A percentile compares a stretch with the other conserved stretches of the same genome.
These are phyloP conservation scores for Lerema accius DNA, from an alignment of 1,140 invertebrate genomes.

Conservation along the genomic window DNA sequence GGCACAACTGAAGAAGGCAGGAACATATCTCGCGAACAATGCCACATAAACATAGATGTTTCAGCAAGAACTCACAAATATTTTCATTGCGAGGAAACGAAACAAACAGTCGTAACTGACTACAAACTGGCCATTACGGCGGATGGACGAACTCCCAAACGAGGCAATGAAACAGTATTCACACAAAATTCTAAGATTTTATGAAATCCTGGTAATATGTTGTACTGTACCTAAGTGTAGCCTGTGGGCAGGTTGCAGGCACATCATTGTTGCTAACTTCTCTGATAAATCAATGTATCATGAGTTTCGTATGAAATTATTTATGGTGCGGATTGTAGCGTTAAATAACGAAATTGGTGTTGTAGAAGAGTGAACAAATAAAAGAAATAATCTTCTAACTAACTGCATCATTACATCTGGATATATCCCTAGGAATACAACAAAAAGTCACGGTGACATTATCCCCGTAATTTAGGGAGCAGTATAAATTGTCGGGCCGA, in stretches of 20 bases:
- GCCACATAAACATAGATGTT: slow-evolving; percentile 69
- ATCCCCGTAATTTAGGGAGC: neutral
- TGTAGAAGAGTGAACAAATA: too few species aligned
- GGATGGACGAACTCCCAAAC: slow-evolving; percentile 30
- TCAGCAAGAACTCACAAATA: slow-evolving; percentile 54
- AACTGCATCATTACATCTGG: too few species aligned
- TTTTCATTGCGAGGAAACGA: slow-evolving; percentile 53
- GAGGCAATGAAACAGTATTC: slow-evolving; percentile 42
- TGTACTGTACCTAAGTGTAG: neutral
- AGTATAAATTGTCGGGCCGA: slow-evolving; percentile 11
- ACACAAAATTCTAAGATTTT: slow-evolving; percentile 25
- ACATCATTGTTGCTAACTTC: neutral
- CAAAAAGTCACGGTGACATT: too few species aligned
- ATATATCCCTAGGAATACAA: too few species aligned
- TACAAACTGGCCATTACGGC: slow-evolving; percentile 49
- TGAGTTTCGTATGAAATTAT: too few species aligned
- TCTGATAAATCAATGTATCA: neutral
- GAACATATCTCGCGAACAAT: slow-evolving; percentile 63
- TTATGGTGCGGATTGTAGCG: too few species aligned
- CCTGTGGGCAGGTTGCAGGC: neutral
- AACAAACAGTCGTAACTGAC: slow-evolving; percentile 64
- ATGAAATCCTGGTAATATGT: neutral
- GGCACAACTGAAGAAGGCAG: slow-evolving; percentile 46
- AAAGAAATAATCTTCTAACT: too few species aligned
- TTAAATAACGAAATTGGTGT: too few species aligned